These are phyloP conservation scores for Drosophila pallidifrons DNA, from an alignment of 1,140 invertebrate species.

Conservation along the genomic window DNA sequence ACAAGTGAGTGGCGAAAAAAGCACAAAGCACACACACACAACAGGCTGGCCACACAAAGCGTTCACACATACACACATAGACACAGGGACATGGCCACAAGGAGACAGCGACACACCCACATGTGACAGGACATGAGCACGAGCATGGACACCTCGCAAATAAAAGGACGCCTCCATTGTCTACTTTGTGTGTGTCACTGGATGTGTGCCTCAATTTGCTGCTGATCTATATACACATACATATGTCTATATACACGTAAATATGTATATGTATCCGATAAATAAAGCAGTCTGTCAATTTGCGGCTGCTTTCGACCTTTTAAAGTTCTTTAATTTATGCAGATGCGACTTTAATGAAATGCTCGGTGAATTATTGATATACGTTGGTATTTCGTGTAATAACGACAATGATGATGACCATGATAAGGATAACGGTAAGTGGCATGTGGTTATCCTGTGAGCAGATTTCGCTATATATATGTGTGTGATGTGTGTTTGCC, in stretches of 20 bases:
- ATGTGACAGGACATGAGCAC: conserved; percentile 31
- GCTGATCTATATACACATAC: conserved; percentile 12
- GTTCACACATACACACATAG: conserved; percentile 10
- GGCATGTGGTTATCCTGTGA: background rate
- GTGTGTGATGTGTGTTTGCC: conserved; percentile 1
- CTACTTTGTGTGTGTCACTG: conserved; percentile 14
- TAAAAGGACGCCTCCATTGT: conserved; percentile 34
- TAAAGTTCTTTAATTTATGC: conserved; percentile 20
- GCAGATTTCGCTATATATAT: background rate
- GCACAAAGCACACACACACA: conserved; percentile 51
- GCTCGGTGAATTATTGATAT: conserved; percentile 27
- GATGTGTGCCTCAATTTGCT: conserved; percentile 21
- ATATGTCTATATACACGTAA: background rate
- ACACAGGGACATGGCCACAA: conserved; percentile 29
- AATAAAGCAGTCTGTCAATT: conserved; percentile 1
- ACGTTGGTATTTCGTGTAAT: conserved; percentile 15
- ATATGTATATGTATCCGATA: background rate
- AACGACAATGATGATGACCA: conserved; percentile 26
- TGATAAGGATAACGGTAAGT: conserved; percentile 43
- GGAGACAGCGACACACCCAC: conserved; percentile 16
- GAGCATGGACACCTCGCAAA: conserved; percentile 44
- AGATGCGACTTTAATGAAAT: conserved; percentile 20
- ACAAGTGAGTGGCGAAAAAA: conserved; percentile 52
- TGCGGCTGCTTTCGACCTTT: background rate
- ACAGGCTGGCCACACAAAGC: conserved; percentile 53